Base-by-base conservation (phyloP, 2,113 vertebrate genomes). In the Microcebus tavaratra region DNA sequence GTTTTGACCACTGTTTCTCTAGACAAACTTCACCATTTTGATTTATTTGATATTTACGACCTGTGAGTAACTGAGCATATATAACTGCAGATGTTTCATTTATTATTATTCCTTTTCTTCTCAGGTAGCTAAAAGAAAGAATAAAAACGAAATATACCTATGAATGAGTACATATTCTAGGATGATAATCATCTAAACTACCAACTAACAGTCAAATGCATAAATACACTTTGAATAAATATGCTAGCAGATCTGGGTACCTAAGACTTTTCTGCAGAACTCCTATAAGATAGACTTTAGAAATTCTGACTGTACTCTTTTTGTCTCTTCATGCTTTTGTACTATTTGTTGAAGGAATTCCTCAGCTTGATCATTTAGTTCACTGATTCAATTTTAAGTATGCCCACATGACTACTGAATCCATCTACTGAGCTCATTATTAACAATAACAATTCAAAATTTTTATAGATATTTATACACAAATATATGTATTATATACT, bases 1-100 rank as follows among this genome's bases (percentile, higher is more conserved):
- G 99, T 98, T 99, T 99, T 96, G 99, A 98, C 99, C 99, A 99
- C 96, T 99, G 99, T 91, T 99, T 99, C 98, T 99, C 99, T 90
- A 99, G 98, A 97, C 98, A 98, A 94, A 99, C 99, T 45, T 99
- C 98, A 72, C 99, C 99, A n/a, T 98, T 99, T 88, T 99, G 99
- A 97, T 98, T 99, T 67, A 99, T 98, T 63, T 99, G 98, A 7
- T 99, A 99, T 90, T 99, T 99, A 91, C 98, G 99, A 63, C 99
- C 99, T 42, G 99, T 99, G 88, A 99, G 99, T 97, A 99, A 97
- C 97, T 99, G 99, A 90, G 99, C 99, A 76, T 99, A 99, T 8
- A 99, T 78, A 97, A 99, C 90, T 95, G 99, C 98, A 1, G 95
- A 97, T 0, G 99, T 99, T 92, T 99, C 99, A 31, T 99, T 99